Evolutionary conservation across 92 coral and sea anemone species (phyloP).

Genomic region (Porites cylindrica): DNA sequence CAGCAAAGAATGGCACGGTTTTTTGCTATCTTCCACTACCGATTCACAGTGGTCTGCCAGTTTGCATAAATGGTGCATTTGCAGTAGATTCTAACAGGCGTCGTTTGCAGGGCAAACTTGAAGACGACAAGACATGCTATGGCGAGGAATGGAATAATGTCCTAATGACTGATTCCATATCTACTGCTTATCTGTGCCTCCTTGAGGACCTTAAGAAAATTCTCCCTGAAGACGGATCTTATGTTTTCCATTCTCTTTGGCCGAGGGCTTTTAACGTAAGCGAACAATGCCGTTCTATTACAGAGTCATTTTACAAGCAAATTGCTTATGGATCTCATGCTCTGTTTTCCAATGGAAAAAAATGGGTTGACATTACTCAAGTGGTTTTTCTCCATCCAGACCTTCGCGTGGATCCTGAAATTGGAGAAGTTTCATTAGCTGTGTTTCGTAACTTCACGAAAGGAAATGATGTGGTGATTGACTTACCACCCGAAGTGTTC

Average conservation of each 20-base stretch:
- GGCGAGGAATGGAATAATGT: conserved; percentile 69
- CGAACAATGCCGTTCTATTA: conserved; percentile 28
- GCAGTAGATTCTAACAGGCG: too few relatives aligned
- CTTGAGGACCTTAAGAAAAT: conserved; percentile 50
- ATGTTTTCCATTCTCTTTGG: conserved; percentile 64
- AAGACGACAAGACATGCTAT: conserved; percentile 67
- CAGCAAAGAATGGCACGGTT: conserved; percentile 50
- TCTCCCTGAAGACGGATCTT: background rate
- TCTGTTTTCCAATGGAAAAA: conserved; percentile 64
- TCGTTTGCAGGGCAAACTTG: conserved; percentile 56
- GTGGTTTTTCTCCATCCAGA: conserved; percentile 61
- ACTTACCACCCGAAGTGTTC: conserved; percentile 52
- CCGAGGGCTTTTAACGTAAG: conserved; percentile 24
- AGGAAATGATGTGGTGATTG: conserved; percentile 44
- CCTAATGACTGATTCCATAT: conserved; percentile 56
- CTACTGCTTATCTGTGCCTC: conserved; percentile 56
- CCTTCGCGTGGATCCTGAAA: conserved; percentile 35
- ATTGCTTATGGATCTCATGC: background rate
- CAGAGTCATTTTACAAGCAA: conserved; percentile 40
- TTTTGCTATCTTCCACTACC: conserved; percentile 6
- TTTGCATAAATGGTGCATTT: too few relatives aligned
- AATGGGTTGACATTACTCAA: background rate
- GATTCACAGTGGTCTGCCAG: too few relatives aligned
- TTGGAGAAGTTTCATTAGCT: conserved; percentile 46
- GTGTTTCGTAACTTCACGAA: conserved; percentile 28